Evolutionary conservation across 2,113 vertebrate genomes (phyloP), one percentile per base, ranked within the genome.

Genomic region (Rhadina sibilatrix): DNA sequence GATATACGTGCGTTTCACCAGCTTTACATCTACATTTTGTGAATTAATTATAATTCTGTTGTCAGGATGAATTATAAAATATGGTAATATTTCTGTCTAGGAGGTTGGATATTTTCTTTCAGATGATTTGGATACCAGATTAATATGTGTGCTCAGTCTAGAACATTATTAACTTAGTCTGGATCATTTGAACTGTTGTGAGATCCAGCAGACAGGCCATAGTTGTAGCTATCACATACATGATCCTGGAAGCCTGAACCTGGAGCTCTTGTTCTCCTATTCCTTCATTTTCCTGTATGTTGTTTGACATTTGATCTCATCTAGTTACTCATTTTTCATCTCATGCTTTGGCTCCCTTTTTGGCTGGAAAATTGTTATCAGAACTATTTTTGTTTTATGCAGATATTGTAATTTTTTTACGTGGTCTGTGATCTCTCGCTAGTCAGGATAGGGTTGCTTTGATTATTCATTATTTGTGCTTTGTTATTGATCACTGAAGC

Each of bases 1-100:
- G n/a, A n/a, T 54, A 18, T 31, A 4, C n/a, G 10, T 70, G 31
- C 64, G 35, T 93, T 90, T 93, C 10, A 54, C 33, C 56, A 90
- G 82, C n/a, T 92, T 96, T 70, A 92, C 94, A 79, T 87, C n/a
- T 93, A 64, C 61, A 57, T 92, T 82, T 80, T 83, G 25, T 81
- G 80, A 75, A 81, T 83, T 74, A 76, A 61, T 90, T 91, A 81
- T 35, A 71, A 53, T 89, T 93, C 66, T 53, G 17, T 86, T 70
- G 3, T 49, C 74, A 89, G 75, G 76, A 90, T 35, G 46, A 86
- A 64, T 46, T 56, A 30, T 38, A 94, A 96, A 87, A 82, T 22
- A 11, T 35, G 24, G 33, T 57, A 87, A 76, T 49, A 59, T 35
- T 93, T 76, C 60, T 83, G 12, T 40, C 46, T 68, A 53, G 49